Conservation (phyloP, 2,888 invertebrate species). For the Limnephilus lunatus region DNA sequence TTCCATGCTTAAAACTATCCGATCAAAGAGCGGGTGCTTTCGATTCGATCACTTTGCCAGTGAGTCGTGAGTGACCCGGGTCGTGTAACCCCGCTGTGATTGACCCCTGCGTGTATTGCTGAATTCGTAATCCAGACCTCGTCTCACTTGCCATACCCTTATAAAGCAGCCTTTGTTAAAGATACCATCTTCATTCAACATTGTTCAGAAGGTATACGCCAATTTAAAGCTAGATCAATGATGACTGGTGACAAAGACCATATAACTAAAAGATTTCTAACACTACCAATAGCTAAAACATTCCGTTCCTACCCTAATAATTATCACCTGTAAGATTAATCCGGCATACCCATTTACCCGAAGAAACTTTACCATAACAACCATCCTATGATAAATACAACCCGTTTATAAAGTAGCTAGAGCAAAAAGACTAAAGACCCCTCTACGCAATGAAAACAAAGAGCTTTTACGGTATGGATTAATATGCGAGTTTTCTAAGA, state of each 20-base stretch:
- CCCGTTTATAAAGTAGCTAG: not conserved
- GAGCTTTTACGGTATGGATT: not conserved
- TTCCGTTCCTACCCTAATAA: not conserved
- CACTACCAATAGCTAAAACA: not conserved
- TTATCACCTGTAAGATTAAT: not conserved
- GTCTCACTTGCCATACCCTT: not conserved
- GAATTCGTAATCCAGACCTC: not conserved
- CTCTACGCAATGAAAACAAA: not conserved
- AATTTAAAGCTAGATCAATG: not conserved
- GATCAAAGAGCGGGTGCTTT: no score
- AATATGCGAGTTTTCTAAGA: not conserved
- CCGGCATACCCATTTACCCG: not conserved
- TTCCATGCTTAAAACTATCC: no score
- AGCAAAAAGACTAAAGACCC: not conserved
- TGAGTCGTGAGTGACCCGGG: no score
- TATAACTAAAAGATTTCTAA: not conserved
- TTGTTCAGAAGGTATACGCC: not conserved
- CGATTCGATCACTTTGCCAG: no score
- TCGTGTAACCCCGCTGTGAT: no score
- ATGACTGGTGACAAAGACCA: not conserved
- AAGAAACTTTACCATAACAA: not conserved
- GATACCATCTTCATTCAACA: not conserved
- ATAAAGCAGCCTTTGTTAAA: no score
- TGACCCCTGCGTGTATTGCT: not conserved
- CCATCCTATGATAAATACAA: not conserved